These are phyloP conservation scores for Ctenopoma kingsleyae DNA, from an alignment of 2,797 vertebrate genomes.

Conservation along the genomic window DNA sequence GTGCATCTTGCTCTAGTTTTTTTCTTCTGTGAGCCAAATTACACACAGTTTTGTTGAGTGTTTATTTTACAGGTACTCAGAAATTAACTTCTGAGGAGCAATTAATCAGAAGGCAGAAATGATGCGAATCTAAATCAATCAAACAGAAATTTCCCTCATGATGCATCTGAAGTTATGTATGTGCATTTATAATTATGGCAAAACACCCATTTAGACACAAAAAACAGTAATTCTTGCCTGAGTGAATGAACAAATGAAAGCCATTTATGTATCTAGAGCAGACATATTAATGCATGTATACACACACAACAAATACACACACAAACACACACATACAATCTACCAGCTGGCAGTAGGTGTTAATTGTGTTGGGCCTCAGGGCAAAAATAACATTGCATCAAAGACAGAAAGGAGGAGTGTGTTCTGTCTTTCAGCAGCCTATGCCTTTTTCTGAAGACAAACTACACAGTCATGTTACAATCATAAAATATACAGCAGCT, in stretches of 20 bases:
- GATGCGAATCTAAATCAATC: conserved; percentile 46
- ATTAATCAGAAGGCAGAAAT: conserved; percentile 58
- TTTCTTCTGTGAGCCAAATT: conserved; percentile 35
- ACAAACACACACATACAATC: conserved; percentile 20
- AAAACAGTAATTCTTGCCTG: conserved; percentile 41
- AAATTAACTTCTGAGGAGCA: conserved; percentile 53
- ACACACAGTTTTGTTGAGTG: conserved; percentile 37
- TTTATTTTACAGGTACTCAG: conserved; percentile 56
- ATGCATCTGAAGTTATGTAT: conserved; percentile 29
- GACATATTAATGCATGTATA: conserved; percentile 36
- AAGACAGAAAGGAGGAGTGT: conserved; percentile 54
- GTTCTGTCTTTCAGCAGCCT: conserved; percentile 50
- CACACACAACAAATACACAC: conserved; percentile 9
- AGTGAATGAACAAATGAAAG: conserved; percentile 60
- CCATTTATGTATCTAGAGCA: conserved; percentile 55
- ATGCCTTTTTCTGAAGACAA: conserved; percentile 40
- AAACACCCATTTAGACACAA: conserved; percentile 43
- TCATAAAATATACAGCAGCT: conserved; percentile 1
- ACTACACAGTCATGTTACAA: conserved; percentile 28
- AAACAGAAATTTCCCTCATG: conserved; percentile 36
- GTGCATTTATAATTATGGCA: conserved; percentile 45
- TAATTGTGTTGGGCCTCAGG: conserved; percentile 82
- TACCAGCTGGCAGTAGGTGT: conserved; percentile 75
- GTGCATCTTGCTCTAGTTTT: conserved; percentile 11
- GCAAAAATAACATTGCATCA: conserved; percentile 75